phyloP scores from a whole-genome alignment of 2,113 vertebrate genomes.

The Bucco capensis region DNA sequence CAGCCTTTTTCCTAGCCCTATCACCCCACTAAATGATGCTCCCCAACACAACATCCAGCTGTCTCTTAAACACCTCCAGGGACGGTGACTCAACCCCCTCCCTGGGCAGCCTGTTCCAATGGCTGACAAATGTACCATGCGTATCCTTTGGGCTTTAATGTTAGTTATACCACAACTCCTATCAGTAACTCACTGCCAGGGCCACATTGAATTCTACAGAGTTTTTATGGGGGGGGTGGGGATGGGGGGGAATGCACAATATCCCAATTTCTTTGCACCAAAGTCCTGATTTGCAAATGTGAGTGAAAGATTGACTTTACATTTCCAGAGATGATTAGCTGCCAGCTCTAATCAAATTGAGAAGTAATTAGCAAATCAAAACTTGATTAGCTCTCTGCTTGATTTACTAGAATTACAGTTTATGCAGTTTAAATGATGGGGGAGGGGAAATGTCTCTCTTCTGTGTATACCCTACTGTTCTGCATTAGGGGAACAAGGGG shows the following conservation, averaged over 20 bases:
- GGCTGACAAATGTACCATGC: not conserved
- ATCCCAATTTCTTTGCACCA: slow-evolving; percentile 48
- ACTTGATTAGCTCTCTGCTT: slow-evolving; percentile 84
- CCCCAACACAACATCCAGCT: no score
- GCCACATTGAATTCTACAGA: not conserved
- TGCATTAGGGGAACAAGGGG: not conserved
- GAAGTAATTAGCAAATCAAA: slow-evolving; percentile 86
- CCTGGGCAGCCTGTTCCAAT: no score
- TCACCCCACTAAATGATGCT: no score
- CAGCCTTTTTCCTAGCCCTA: no score
- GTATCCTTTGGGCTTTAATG: not conserved
- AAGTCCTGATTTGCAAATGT: slow-evolving; percentile 71
- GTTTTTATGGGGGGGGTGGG: not conserved
- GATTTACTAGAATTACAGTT: slow-evolving; percentile 85
- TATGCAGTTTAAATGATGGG: slow-evolving; percentile 80
- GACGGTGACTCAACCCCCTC: no score
- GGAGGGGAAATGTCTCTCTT: slow-evolving; percentile 72
- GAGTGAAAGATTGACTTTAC: slow-evolving; percentile 80
- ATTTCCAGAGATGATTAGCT: slow-evolving; percentile 80
- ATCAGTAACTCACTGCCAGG: not conserved
- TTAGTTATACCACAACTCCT: not conserved
- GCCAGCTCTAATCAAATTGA: slow-evolving; percentile 85
- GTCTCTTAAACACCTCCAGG: no score
- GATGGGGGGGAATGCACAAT: not conserved
- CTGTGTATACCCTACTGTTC: not conserved